Evolutionary conservation across 2,113 vertebrate species (phyloP).

Genomic region (Rafetus swinhoei): DNA sequence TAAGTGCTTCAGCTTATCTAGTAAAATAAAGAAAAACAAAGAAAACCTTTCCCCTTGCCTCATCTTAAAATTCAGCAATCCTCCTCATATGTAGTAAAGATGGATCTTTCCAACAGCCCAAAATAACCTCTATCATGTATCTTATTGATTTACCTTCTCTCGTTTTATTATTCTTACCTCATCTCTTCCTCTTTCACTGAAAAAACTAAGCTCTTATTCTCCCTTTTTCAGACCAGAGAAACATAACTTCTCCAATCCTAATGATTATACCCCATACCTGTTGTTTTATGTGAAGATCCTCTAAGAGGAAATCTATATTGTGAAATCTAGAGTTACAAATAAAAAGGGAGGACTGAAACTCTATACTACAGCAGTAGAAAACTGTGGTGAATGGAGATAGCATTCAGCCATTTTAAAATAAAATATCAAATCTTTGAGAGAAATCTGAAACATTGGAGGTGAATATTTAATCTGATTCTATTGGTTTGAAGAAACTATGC

Average conservation of each 20-base stretch:
- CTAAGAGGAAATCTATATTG: neutral
- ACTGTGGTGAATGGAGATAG: neutral
- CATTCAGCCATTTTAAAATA: rapidly evolving
- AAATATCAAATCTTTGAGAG: neutral
- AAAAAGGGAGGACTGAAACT: neutral
- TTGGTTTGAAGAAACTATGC: neutral
- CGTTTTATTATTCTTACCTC: neutral
- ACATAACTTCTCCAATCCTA: neutral
- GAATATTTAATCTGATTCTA: neutral
- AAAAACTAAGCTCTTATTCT: neutral
- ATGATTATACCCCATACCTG: neutral
- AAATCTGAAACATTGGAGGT: neutral
- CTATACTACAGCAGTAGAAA: neutral
- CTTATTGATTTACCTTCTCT: neutral
- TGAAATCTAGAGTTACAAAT: neutral
- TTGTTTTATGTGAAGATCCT: neutral
- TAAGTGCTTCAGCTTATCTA: neutral
- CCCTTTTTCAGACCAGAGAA: neutral
- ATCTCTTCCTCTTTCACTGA: neutral
- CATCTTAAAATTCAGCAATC: neutral
- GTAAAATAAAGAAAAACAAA: neutral
- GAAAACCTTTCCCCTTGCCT: neutral
- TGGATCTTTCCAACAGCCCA: neutral
- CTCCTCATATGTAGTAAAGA: neutral
- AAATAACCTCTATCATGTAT: neutral